Conservation (phyloP, 2,797 vertebrate species). For the Glossophaga mutica region DNA sequence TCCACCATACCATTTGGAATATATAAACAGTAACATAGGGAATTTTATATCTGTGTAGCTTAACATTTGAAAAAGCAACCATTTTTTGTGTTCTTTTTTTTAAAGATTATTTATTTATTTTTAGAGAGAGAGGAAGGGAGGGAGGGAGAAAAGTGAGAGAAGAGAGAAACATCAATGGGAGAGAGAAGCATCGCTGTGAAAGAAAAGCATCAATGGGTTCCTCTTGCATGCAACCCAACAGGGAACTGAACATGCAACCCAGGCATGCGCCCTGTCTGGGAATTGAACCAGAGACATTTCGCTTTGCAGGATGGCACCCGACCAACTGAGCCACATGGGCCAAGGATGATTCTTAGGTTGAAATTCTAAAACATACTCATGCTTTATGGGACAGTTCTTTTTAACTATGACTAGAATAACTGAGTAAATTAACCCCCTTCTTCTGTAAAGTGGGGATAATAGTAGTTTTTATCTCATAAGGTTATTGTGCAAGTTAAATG, state of each 20-base stretch:
- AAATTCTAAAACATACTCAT: background rate
- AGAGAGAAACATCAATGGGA: background rate
- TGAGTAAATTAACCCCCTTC: background rate
- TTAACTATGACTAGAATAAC: background rate
- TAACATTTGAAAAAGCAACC: background rate
- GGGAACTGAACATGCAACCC: background rate
- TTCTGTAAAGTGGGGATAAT: background rate
- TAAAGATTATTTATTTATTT: background rate
- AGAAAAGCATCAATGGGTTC: background rate
- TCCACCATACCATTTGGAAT: background rate
- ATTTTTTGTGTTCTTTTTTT: background rate
- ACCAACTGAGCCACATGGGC: background rate
- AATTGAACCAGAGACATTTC: background rate
- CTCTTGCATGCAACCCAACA: background rate
- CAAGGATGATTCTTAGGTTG: background rate
- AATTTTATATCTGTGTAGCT: conserved; percentile 4
- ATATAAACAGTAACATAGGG: background rate
- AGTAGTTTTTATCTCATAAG: background rate
- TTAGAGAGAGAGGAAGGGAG: background rate
- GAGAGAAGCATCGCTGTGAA: background rate
- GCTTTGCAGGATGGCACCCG: too few relatives aligned
- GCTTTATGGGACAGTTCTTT: background rate
- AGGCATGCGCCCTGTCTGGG: too few relatives aligned
- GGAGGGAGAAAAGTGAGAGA: background rate
- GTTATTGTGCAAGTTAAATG: background rate